Conservation (phyloP, 1,140 invertebrate species). For the Argopecten irradians region DNA sequence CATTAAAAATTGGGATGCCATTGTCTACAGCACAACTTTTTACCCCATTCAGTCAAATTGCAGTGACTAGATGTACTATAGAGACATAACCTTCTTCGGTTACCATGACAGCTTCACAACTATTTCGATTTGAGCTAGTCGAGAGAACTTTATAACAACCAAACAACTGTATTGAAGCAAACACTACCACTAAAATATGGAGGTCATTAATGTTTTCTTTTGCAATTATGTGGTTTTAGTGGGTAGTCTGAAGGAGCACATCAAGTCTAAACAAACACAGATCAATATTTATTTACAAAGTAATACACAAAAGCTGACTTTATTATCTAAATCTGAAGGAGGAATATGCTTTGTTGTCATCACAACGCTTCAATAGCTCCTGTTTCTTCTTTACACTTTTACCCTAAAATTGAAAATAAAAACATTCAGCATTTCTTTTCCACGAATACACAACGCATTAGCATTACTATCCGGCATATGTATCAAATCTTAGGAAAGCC, state of each 20-base stretch:
- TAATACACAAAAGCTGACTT: neutral
- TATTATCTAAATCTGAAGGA: constrained; percentile 71
- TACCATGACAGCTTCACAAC: no score
- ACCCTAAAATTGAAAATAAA: no score
- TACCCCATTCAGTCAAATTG: no score
- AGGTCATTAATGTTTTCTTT: neutral
- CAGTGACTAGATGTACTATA: no score
- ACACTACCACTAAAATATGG: neutral
- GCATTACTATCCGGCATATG: no score
- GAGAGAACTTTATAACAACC: constrained; percentile 13
- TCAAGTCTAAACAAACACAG: neutral
- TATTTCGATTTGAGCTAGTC: no score
- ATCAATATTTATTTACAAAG: neutral
- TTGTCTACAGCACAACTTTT: no score
- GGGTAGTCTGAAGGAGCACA: neutral
- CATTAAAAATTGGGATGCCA: no score
- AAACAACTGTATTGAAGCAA: neutral
- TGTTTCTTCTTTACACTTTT: constrained; percentile 77
- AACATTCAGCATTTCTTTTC: no score
- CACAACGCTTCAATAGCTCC: constrained; percentile 78
- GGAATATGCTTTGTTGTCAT: constrained; percentile 78
- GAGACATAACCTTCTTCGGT: no score
- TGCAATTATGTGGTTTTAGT: neutral
- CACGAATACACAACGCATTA: no score
- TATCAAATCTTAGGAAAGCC: constrained; percentile 24